Evolutionary conservation across 1,140 invertebrate genomes (phyloP).

Genomic region (Colletes latitarsis): DNA sequence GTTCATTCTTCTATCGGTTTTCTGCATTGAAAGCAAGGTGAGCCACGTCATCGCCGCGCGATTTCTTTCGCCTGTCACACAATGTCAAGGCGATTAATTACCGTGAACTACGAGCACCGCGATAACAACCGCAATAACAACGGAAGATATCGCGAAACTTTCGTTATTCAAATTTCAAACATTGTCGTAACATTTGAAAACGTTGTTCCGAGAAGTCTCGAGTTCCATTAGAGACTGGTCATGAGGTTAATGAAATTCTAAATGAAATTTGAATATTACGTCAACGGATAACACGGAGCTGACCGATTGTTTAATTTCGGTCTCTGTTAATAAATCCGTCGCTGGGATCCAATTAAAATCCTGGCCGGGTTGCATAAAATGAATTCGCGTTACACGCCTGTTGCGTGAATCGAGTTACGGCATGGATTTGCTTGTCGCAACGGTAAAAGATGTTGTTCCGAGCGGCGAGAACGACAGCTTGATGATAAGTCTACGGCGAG

Average conservation of each 20-base stretch:
- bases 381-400: neutral
- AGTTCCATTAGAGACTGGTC: no score
- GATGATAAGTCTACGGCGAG: neutral
- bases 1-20: conserved; percentile 33
- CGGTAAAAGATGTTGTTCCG: neutral
- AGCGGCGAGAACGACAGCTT: conserved; percentile 6
- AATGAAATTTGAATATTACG: no score
- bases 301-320: no score
- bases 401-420: neutral
- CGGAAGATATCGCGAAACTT: no score
- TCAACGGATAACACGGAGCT: no score
- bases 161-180: no score
- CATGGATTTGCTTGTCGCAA: conserved; percentile 19
- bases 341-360: no score
- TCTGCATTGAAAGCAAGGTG: conserved; percentile 59
- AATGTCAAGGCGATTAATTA: conserved; percentile 57
- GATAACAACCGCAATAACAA: neutral
- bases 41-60: conserved; percentile 33
- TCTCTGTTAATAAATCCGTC: no score
- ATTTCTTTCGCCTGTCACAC: conserved; percentile 47
- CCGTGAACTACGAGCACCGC: neutral
- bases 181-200: no score
- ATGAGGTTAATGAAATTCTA: no score
- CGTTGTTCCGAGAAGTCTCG: no score
- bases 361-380: neutral